Evolutionary conservation across 2,113 vertebrate species (phyloP).

Genomic region (Ictalurus furcatus): DNA sequence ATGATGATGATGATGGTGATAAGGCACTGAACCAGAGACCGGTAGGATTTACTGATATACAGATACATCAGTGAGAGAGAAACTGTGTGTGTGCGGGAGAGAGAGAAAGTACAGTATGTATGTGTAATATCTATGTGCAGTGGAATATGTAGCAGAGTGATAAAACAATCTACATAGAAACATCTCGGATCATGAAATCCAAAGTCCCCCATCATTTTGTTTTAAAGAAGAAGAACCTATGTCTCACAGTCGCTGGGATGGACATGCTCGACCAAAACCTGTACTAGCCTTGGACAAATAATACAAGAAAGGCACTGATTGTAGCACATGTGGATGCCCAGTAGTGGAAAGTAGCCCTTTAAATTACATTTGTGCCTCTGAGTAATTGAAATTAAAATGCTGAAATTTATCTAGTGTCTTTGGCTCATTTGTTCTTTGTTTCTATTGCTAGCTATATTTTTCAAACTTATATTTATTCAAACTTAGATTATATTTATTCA

Average conservation of each 20-base stretch:
- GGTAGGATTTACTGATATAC: not conserved
- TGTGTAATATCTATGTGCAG: not conserved
- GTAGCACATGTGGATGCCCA: slow-evolving; percentile 54
- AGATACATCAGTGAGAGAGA: not conserved
- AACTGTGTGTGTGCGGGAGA: not conserved
- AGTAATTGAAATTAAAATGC: slow-evolving; percentile 72
- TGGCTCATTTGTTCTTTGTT: slow-evolving; percentile 2
- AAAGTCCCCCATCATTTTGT: not conserved
- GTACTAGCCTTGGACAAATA: slow-evolving; percentile 40
- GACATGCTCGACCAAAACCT: not conserved
- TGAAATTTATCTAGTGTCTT: slow-evolving; percentile 54
- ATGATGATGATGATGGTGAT: slow-evolving; percentile 6
- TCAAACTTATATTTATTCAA: not conserved
- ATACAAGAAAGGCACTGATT: slow-evolving; percentile 38
- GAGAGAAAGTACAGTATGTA: not conserved
- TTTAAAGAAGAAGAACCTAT: not conserved
- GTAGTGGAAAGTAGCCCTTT: slow-evolving; percentile 64
- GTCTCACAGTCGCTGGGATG: slow-evolving; percentile 6
- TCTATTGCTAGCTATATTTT: not conserved
- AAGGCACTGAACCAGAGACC: not conserved
- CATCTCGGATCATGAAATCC: not conserved
- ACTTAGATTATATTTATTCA: not conserved
- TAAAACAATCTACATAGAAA: not conserved
- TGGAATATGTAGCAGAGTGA: not conserved
- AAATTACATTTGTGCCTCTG: slow-evolving; percentile 71